These are phyloP conservation scores for Plectrocnemia conspersa DNA, from an alignment of 1,140 invertebrate species.

Conservation along the genomic window DNA sequence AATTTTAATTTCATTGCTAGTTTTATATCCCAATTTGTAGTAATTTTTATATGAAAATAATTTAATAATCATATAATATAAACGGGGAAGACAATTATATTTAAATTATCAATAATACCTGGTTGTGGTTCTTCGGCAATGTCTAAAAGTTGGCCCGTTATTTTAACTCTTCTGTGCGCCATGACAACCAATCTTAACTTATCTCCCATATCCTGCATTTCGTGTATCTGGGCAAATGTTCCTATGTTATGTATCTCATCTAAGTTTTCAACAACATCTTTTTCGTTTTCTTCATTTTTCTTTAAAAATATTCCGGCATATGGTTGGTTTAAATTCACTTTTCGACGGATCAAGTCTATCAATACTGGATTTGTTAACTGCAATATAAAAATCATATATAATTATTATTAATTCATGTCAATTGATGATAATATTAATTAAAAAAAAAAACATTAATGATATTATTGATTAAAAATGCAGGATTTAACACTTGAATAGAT, in stretches of 20 bases:
- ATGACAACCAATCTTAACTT: conserved; percentile 88
- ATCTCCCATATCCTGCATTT: conserved; percentile 93
- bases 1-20: conserved; percentile 48
- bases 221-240: conserved; percentile 97
- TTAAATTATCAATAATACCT: conserved; percentile 36
- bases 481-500: no score
- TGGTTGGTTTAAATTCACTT: conserved; percentile 93
- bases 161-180: conserved; percentile 84
- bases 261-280: conserved; percentile 80
- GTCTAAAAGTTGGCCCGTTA: conserved; percentile 71
- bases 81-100: conserved; percentile 15
- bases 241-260: conserved; percentile 89
- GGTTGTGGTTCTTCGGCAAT: conserved; percentile 56
- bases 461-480: no score
- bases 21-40: neutral
- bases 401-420: neutral
- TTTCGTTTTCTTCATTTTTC: conserved; percentile 83
- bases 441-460: neutral
- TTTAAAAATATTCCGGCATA: conserved; percentile 98
- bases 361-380: conserved; percentile 82
- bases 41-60: conserved; percentile 1
- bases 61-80: conserved; percentile 4
- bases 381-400: conserved; percentile 38
- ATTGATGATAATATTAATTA: neutral
- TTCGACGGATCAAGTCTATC: conserved; percentile 86